Conservation (phyloP, 2,888 invertebrate species). For the Colletes collaris region DNA sequence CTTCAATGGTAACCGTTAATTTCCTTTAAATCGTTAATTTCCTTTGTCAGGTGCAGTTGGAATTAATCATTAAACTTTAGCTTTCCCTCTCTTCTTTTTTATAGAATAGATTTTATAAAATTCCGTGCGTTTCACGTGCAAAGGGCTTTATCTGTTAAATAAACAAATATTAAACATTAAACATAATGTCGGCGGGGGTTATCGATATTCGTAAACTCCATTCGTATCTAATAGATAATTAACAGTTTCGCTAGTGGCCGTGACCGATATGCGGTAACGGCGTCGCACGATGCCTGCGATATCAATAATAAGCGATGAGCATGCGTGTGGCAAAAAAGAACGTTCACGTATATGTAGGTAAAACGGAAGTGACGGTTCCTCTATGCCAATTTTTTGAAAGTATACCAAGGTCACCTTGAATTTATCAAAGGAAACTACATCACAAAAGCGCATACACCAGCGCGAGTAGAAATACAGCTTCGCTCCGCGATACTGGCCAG, state of each 20-base stretch:
- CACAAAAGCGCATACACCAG: constrained; percentile 5
- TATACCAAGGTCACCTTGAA: constrained; percentile 48
- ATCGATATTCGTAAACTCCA: constrained; percentile 36
- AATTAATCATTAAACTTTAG: no score
- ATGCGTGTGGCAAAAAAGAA: constrained; percentile 60
- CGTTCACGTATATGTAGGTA: constrained; percentile 31
- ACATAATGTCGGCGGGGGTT: neutral
- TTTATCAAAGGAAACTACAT: constrained; percentile 26
- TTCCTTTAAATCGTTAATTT: no score
- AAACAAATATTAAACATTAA: no score
- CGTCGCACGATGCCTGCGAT: constrained; percentile 54
- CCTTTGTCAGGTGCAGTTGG: no score
- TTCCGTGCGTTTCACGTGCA: no score
- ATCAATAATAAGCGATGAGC: constrained; percentile 61
- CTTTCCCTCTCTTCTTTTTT: no score
- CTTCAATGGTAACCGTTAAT: no score
- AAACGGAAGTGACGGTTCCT: constrained; percentile 44
- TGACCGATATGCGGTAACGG: constrained; percentile 63
- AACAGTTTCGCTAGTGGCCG: constrained; percentile 62
- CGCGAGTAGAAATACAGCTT: neutral
- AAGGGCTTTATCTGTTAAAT: no score
- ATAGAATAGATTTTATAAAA: no score
- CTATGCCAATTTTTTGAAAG: constrained; percentile 41
- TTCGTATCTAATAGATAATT: constrained; percentile 65
- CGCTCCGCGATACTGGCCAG: constrained; percentile 1